Evolutionary conservation across 2,113 vertebrate species (phyloP), one percentile per base, ranked within the genome.

Genomic region (Tinamus guttatus): DNA sequence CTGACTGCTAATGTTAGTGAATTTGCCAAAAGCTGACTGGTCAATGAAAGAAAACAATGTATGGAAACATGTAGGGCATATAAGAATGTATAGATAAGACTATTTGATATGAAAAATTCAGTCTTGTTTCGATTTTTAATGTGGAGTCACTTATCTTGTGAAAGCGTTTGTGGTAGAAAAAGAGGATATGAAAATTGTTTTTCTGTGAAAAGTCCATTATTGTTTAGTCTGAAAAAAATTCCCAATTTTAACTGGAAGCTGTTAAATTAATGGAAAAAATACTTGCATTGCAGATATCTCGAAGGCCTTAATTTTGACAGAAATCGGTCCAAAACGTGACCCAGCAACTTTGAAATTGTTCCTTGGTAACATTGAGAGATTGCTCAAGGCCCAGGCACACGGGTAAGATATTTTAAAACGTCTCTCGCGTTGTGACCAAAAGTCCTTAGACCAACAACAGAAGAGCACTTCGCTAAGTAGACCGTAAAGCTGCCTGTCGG

Each of bases 271-370:
- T 62, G 28, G n/a, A 68, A 87, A 65, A 79, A 78, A 59, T 95
- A 28, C 93, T 91, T 97, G 45, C 89, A 36, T 97, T 94, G 76
- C 96, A 99, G 98, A 98, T 96, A 97, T 99, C 74, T 98, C 98
- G 71, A 99, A 98, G 97, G 98, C 98, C 75, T 97, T 99, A 93
- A 98, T 99, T 92, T 98, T 99, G 93, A 99, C 98, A 38, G 98
- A 99, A 96, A 98, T 99, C 16, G 99, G 98, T 59, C 98, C 98
- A 89, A 99, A 98, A 93, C 98, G 98, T 70, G 98, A 99, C 92
- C 98, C 98, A 24, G 97, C 94, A 30, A 99, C 99, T 47, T 94
- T 99, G 97, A 98, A 98, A 81, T 92, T 98, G 65, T 98, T 99
- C 96, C 98, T 98, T 86, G 97, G 98, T 84, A 99, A 99, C 96